A percentile compares a stretch with the other conserved stretches of the same genome.
phyloP scores from a whole-genome alignment of 2,113 vertebrate genomes.

The Romanogobio albipinnatus region DNA sequence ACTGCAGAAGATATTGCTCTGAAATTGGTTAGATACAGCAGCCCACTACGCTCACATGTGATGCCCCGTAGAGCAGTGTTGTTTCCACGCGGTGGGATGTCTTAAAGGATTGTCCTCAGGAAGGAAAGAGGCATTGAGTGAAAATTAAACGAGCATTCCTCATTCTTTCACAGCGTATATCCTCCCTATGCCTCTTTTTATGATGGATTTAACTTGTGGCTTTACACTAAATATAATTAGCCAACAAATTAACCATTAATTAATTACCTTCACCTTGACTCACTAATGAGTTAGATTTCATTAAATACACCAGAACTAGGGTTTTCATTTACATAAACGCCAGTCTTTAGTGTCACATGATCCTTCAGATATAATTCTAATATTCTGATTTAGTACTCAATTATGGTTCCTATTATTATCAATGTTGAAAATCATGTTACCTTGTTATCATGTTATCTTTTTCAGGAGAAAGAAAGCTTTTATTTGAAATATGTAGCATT shows the following conservation, averaged over 20 bases:
- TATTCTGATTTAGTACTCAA: no score
- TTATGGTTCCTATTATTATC: no score
- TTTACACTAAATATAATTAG: conserved; percentile 1
- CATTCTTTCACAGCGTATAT: not conserved
- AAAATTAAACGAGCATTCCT: conserved; percentile 18
- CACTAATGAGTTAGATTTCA: not conserved
- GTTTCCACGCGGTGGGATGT: conserved; percentile 13
- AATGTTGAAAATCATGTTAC: no score
- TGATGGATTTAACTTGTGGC: conserved; percentile 15
- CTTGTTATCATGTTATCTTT: no score
- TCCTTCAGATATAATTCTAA: no score
- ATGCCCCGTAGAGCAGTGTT: conserved; percentile 24
- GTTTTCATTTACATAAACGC: not conserved
- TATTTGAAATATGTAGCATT: no score
- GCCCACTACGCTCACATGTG: not conserved
- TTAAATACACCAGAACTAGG: not conserved
- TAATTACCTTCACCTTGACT: conserved; percentile 6
- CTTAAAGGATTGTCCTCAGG: conserved; percentile 13
- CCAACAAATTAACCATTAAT: conserved; percentile 10
- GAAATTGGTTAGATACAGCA: conserved; percentile 7
- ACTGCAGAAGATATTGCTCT: not conserved
- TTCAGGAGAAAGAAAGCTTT: no score
- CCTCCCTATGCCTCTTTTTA: conserved; percentile 7
- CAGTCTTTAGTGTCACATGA: no score
- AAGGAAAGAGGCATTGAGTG: not conserved